These are phyloP conservation scores for Lutraria rhynchaena DNA, from an alignment of 1,140 invertebrate genomes.

Conservation along the genomic window DNA sequence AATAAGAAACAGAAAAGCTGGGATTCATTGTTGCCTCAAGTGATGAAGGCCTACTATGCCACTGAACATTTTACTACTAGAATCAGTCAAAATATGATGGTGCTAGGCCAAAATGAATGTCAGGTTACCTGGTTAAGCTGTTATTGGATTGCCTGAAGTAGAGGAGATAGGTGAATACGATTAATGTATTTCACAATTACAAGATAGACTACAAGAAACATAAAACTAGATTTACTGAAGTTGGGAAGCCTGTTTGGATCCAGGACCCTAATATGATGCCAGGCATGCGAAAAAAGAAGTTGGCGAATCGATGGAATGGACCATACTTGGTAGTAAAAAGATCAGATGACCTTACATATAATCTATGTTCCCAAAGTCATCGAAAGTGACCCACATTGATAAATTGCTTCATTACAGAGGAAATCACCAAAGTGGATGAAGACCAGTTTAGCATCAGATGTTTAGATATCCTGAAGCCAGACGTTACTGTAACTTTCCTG, in stretches of 20 bases:
- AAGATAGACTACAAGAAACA: not conserved
- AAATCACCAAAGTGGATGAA: not conserved
- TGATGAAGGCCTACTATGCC: slow-evolving; percentile 50
- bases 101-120: slow-evolving; percentile 1
- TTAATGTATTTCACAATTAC: not conserved
- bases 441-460: too few relatives aligned
- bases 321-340: slow-evolving; percentile 7
- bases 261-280: not conserved
- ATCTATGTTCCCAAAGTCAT: not conserved
- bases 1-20: slow-evolving; percentile 45
- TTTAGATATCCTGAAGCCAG: too few relatives aligned
- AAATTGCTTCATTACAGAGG: not conserved
- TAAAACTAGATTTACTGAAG: not conserved
- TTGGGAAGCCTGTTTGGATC: slow-evolving; percentile 19
- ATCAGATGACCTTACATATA: slow-evolving; percentile 1
- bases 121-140: not conserved
- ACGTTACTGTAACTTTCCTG: too few relatives aligned
- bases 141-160: not conserved
- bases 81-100: slow-evolving; percentile 45
- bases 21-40: slow-evolving; percentile 47
- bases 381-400: slow-evolving; percentile 5
- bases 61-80: slow-evolving; percentile 48
- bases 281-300: slow-evolving; percentile 3
- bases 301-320: slow-evolving; percentile 12
- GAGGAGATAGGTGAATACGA: not conserved